Evolutionary conservation across 1,140 invertebrate genomes (phyloP), one percentile per base, ranked within the genome.

Genomic region (Sinonovacula constricta): DNA sequence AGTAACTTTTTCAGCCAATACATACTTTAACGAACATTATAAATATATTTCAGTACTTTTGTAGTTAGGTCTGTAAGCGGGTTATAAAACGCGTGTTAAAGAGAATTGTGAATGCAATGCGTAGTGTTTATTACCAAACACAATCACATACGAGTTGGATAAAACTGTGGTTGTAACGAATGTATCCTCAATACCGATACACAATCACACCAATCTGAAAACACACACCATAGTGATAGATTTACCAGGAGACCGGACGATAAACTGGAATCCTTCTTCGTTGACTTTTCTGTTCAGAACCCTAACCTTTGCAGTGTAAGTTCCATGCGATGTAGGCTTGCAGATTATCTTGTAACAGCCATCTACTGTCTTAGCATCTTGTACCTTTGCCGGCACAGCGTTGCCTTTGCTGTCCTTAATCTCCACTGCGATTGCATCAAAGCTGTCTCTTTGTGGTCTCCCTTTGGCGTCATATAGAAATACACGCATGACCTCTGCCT

Each of bases 381-480:
- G 45, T 10, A 83, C 81, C 28, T 54, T 51, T 2, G 78, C 69
- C 0, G 68, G 54, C 4, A 71, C 57, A 57, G 72, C 51, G 36
- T 79, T 77, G 36, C 78, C 81, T 53, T 83, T 80, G 4, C 69
- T 36, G 30, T 83, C 81, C 30, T 72, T 74, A 22, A 83, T 71
- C 12, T 83, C 81, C 2, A 80, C 81, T 18, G 51, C 49, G 7
- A 83, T 76, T 4, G 74, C 76, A 59, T 80, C 81, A 56, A 80
- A 80, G 15, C 78, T 80, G 31, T 83, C 81, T 36, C 75, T 74
- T 33, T 83, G 81, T 24, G 81, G 81, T 57, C 60, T 68, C 22
- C 81, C 81, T n/a, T 83, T 83, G 3, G 69, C 79, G 24, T 83
- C 78, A 33, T 83, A 83, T 1, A 83, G 54, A 63, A 80, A 83